Conservation (phyloP, 1,140 invertebrate genomes). For the Drosophila novamexicana region DNA sequence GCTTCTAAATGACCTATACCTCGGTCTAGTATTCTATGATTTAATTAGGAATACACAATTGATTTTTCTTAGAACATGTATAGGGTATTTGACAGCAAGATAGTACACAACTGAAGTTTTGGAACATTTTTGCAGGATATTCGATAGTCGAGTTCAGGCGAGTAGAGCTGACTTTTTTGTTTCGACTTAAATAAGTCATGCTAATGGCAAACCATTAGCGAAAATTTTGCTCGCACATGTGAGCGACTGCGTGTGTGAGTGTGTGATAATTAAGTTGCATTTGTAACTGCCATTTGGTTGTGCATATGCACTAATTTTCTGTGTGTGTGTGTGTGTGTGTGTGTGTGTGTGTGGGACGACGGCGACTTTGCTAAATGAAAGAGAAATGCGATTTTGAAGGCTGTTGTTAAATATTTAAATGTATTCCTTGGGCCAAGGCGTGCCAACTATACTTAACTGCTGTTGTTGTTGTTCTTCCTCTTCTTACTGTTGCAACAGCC, state of each 20-base stretch:
- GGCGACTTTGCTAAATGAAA: constrained; percentile 59
- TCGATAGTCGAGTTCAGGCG: neutral
- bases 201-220: constrained; percentile 81
- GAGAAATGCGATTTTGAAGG: constrained; percentile 81
- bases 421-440: constrained; percentile 58
- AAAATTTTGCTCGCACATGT: constrained; percentile 58
- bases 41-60: no score
- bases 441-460: constrained; percentile 26
- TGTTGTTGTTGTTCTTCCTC: constrained; percentile 15
- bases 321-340: constrained; percentile 31
- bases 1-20: no score
- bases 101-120: no score
- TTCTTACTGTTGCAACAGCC: neutral
- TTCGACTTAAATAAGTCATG: constrained; percentile 78
- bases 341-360: constrained; percentile 30
- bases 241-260: constrained; percentile 29
- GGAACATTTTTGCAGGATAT: neutral
- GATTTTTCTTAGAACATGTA: no score
- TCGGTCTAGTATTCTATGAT: no score
- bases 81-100: no score
- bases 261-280: constrained; percentile 62
- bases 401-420: constrained; percentile 81
- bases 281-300: constrained; percentile 54
- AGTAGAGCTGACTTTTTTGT: constrained; percentile 33
- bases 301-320: constrained; percentile 26